Base-by-base conservation (phyloP, 2,797 vertebrate species). In the Lepus oiostolus region DNA sequence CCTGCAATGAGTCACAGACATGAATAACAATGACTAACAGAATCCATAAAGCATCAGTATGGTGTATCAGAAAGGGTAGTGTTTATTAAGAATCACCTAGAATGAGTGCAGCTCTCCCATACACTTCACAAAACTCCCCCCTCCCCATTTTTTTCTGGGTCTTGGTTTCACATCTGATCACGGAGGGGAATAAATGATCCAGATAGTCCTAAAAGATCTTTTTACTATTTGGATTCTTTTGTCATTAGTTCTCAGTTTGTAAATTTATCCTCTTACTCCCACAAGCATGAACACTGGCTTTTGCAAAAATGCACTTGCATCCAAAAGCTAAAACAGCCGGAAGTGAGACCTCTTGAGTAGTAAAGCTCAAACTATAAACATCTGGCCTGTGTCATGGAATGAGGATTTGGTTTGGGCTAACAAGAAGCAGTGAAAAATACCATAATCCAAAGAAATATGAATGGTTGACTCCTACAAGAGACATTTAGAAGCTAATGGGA, bases 111-210 rank as follows among this genome's bases (percentile, higher is more conserved):
- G 30, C 19, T 32, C 21, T 50, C 6, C 24, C 50, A 47, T 2
- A 74, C n/a, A 77, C 28, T 62, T 88, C 42, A 60, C 19, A 90
- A 70, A 85, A 68, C 12, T 71, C 52, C 6, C 11, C 68, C 42
- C 54, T 11, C 14, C 54, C 4, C 19, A 58, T 50, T 60, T 85
- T 67, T 85, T 86, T 47, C 32, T 85, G 28, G 2, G 7, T 65
- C 68, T 63, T 16, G 9, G 93, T 85, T 92, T 71, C 58, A 82
- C 68, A 92, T 76, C 35, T 42, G n/a, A 32, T 93, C 93, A 90
- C 13, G 17, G 79, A 54, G 35, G 28, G 9, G 16, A 77, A 0
- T 60, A 0, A 22, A 65, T 62, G 60, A 58, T 47, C 35, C 10
- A 11, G 3, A 81, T n/a, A 42, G 93, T 87, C 3, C 68, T 35